These are phyloP conservation scores for Apocheima hispidaria DNA, from an alignment of 2,888 invertebrate species.

Conservation along the genomic window DNA sequence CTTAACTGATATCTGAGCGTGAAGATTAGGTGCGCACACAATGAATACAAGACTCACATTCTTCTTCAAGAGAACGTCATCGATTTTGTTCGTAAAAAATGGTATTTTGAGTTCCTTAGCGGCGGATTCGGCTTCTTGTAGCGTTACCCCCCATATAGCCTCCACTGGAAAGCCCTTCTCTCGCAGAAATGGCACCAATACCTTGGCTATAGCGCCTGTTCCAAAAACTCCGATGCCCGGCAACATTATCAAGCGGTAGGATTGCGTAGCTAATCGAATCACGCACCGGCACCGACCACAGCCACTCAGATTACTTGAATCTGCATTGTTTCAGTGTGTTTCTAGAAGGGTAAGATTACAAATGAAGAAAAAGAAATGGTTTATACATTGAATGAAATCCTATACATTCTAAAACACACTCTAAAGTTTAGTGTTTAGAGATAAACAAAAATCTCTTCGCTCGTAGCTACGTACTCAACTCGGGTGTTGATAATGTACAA, in stretches of 20 bases:
- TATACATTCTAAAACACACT: too few species aligned
- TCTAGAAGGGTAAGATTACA: not conserved
- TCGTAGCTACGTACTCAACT: too few species aligned
- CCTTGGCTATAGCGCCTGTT: conserved; percentile 93
- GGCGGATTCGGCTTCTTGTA: conserved; percentile 91
- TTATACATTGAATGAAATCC: too few species aligned
- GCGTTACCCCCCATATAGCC: conserved; percentile 96
- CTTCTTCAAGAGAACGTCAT: conserved; percentile 96
- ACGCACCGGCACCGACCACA: not conserved
- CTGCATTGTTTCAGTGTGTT: not conserved
- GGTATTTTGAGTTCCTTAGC: conserved; percentile 94
- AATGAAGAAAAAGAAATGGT: not conserved
- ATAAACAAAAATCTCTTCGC: too few species aligned
- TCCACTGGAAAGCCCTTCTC: conserved; percentile 97
- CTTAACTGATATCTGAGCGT: conserved; percentile 98
- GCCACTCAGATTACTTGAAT: not conserved
- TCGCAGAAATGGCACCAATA: conserved; percentile 94
- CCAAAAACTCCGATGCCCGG: conserved; percentile 98
- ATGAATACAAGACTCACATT: conserved; percentile 98
- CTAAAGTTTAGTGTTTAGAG: too few species aligned
- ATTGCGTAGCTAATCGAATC: conserved; percentile 6
- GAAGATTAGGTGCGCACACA: conserved; percentile 96
- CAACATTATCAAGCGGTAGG: conserved; percentile 86
- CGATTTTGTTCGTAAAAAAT: conserved; percentile 95
- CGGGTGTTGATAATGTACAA: too few species aligned